phyloP scores from a whole-genome alignment of 2,113 vertebrate genomes.

The Dicentrarchus labrax region DNA sequence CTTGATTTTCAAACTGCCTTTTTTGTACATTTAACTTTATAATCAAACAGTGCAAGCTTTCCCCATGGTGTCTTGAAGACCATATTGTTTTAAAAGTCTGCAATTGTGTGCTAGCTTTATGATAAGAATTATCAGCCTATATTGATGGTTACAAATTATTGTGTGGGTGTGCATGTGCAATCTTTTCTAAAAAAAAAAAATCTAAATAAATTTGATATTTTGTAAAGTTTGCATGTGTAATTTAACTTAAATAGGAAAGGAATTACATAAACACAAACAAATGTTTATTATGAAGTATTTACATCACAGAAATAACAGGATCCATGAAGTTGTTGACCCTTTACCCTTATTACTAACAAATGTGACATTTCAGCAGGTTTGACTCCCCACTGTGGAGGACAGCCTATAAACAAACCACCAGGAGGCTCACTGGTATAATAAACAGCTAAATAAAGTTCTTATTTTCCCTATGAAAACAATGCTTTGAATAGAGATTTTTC shows the following conservation, averaged over 20 bases:
- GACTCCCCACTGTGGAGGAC: not conserved
- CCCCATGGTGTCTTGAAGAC: slow-evolving; percentile 95
- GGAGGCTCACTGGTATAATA: not conserved
- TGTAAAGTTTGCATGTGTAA: slow-evolving; percentile 81
- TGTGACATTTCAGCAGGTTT: not conserved
- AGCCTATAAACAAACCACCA: not conserved
- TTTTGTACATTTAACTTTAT: slow-evolving; percentile 95
- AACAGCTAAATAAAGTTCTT: not conserved
- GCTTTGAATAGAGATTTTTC: not conserved
- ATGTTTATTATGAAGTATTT: slow-evolving; percentile 39
- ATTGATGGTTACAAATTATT: slow-evolving; percentile 90
- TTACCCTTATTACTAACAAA: not conserved
- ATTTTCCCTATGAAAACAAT: not conserved
- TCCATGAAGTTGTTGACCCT: not conserved
- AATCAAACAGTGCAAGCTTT: slow-evolving; percentile 91
- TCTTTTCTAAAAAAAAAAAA: slow-evolving; percentile 85
- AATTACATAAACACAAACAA: not conserved
- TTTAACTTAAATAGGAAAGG: not conserved
- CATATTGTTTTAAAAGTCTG: slow-evolving; percentile 90
- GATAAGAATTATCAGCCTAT: slow-evolving; percentile 87
- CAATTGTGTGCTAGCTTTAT: slow-evolving; percentile 90
- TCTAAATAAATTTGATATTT: slow-evolving; percentile 99
- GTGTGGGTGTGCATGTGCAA: slow-evolving; percentile 97
- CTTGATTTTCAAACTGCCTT: slow-evolving; percentile 99
- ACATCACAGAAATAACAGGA: not conserved